Base-by-base conservation (phyloP, 2,113 vertebrate genomes). In the Nothocercus nigrocapillus region DNA sequence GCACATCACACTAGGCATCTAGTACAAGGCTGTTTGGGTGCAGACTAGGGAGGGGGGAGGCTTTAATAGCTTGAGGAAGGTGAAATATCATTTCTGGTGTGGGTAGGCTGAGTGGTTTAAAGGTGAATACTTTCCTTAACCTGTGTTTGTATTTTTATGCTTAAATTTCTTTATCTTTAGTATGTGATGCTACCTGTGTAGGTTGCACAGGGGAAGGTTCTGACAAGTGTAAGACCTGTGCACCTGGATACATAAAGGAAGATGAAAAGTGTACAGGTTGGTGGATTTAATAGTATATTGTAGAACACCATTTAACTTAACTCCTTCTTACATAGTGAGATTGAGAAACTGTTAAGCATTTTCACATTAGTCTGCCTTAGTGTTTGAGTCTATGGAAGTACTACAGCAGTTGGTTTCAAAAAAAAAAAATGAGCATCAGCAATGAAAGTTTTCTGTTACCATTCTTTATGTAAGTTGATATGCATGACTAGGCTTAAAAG, bases 141-240 rank as follows among this genome's bases (percentile, higher is more conserved):
- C 17, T 5, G 47, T 10, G 47, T 0, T 19, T 27, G 1, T 3
- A 9, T 63, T 42, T 30, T 77, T 3, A 38, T 49, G 19, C 38
- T 66, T 68, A 13, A 45, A 80, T 82, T 62, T 11, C 32, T 74
- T 88, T 87, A 22, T 56, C 82, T 47, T 62, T 83, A 99, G 99
- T 95, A 7, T 99, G 99, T 91, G 98, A 99, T 85, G 54, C 84
- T 38, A 98, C 97, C 40, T 99, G 99, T 45, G 30, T 97, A 5
- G 98, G 98, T 54, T 99, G 99, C 97, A 98, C 97, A 3, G 99
- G 98, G 27, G 96, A 98, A 58, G 99, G 99, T 14, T 97, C 99
- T 9, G 97, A 96, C 25, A 90, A 96, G 30, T 99, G 99, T 68
- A 96, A 96, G 16, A 93, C 95, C 47, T 99, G 99, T 34, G 49